phyloP scores from a whole-genome alignment of 1,140 invertebrate genomes.

The Drosophila pseudoobscura region DNA sequence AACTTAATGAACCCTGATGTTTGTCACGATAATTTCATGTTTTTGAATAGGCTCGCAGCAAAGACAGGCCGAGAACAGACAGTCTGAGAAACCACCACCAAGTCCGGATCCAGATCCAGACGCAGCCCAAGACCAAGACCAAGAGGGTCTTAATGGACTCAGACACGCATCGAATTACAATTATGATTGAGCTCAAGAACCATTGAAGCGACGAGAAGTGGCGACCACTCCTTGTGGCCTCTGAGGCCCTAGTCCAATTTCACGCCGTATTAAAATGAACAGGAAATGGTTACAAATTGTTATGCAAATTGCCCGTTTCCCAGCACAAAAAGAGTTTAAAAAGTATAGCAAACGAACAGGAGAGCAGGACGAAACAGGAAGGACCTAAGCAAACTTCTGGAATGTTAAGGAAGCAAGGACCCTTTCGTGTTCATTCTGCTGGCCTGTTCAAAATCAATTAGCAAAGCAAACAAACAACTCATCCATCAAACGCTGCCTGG shows the following conservation, averaged over 20 bases:
- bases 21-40: constrained; percentile 79
- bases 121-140: constrained; percentile 10
- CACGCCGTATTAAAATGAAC: constrained; percentile 70
- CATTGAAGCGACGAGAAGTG: constrained; percentile 14
- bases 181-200: constrained; percentile 32
- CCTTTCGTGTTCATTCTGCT: constrained; percentile 41
- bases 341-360: constrained; percentile 48
- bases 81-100: constrained; percentile 17
- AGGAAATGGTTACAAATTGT: constrained; percentile 25
- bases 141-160: constrained; percentile 20
- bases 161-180: constrained; percentile 48
- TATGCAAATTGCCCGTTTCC: constrained; percentile 12
- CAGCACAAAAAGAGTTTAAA: constrained; percentile 25
- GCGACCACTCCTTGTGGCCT: neutral
- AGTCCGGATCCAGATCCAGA: constrained; percentile 16
- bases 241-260: constrained; percentile 54
- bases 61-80: neutral
- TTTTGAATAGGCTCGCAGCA: constrained; percentile 64
- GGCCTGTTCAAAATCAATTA: constrained; percentile 76
- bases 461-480: constrained; percentile 57
- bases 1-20: constrained; percentile 54
- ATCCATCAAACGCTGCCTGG: constrained; percentile 29
- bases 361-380: constrained; percentile 3
- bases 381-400: neutral
- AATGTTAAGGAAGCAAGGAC: neutral